Evolutionary conservation across 2,113 vertebrate genomes (phyloP).

Genomic region (Ivindomyrus marchei): DNA sequence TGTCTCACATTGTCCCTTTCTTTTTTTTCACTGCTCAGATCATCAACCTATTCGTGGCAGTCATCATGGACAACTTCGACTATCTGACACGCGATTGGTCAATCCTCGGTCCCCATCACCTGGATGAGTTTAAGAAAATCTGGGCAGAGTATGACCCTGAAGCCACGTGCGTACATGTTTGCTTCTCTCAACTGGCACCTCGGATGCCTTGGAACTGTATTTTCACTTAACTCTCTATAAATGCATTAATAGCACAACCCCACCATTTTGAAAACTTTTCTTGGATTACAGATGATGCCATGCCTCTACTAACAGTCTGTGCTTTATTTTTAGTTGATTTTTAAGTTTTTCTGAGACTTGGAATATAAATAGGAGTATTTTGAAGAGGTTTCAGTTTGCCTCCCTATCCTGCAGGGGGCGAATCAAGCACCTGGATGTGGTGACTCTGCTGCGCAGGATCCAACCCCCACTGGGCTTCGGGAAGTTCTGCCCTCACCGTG

Average conservation of each 20-base stretch:
- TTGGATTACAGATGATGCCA: background rate
- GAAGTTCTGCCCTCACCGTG: constrained; percentile 87
- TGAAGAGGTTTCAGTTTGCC: background rate
- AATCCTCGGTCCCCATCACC: constrained; percentile 83
- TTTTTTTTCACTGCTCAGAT: constrained; percentile 57
- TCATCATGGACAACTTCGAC: constrained; percentile 97
- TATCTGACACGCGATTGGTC: constrained; percentile 91
- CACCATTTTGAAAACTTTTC: background rate
- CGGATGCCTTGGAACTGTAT: background rate
- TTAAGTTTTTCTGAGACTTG: background rate
- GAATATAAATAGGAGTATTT: background rate
- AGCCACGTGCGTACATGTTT: constrained; percentile 70
- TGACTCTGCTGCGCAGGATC: constrained; percentile 83
- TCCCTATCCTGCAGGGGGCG: constrained; percentile 63
- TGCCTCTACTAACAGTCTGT: background rate
- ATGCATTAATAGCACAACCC: background rate
- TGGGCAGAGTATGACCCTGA: constrained; percentile 94
- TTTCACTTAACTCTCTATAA: background rate
- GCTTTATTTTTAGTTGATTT: background rate
- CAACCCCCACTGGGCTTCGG: constrained; percentile 88
- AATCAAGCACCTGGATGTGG: constrained; percentile 90
- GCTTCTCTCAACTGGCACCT: background rate
- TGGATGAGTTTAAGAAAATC: constrained; percentile 90
- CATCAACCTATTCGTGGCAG: constrained; percentile 88
- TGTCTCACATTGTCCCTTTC: background rate